These are phyloP conservation scores for Phortica okadai DNA, from an alignment of 2,888 invertebrate genomes.

Conservation along the genomic window DNA sequence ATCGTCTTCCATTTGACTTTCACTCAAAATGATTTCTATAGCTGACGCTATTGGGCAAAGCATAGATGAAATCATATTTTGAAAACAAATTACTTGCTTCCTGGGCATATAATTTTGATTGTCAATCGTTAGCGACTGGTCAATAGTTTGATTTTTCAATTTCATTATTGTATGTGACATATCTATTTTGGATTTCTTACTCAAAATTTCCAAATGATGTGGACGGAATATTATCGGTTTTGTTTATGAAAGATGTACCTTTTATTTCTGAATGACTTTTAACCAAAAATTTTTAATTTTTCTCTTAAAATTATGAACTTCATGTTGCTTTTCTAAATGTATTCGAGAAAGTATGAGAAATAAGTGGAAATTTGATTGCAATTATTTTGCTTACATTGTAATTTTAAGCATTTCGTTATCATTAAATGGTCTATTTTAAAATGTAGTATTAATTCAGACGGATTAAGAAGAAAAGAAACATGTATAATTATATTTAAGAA, in stretches of 20 bases:
- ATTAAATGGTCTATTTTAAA: no score
- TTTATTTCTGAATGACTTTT: neutral
- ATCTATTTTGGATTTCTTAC: slow-evolving; percentile 33
- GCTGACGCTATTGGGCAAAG: neutral
- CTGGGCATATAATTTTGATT: slow-evolving; percentile 19
- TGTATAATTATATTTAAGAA: no score
- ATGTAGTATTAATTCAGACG: no score
- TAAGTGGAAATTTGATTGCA: no score
- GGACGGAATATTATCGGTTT: neutral
- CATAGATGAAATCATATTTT: slow-evolving; percentile 10
- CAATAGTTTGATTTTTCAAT: slow-evolving; percentile 2
- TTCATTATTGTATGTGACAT: neutral
- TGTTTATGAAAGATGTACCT: neutral
- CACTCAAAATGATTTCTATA: neutral
- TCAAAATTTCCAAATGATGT: slow-evolving; percentile 18
- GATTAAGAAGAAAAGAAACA: no score
- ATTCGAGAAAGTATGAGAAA: no score
- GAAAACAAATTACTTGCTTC: neutral
- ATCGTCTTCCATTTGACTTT: slow-evolving; percentile 28
- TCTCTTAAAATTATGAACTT: neutral
- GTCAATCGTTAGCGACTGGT: slow-evolving; percentile 4
- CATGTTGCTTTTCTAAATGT: no score
- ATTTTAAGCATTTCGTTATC: no score
- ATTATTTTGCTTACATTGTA: no score
- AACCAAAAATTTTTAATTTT: slow-evolving; percentile 20